Evolutionary conservation across 2,797 vertebrate species (phyloP), one percentile per base, ranked within the genome.

Genomic region (Jordanella pulchra): DNA sequence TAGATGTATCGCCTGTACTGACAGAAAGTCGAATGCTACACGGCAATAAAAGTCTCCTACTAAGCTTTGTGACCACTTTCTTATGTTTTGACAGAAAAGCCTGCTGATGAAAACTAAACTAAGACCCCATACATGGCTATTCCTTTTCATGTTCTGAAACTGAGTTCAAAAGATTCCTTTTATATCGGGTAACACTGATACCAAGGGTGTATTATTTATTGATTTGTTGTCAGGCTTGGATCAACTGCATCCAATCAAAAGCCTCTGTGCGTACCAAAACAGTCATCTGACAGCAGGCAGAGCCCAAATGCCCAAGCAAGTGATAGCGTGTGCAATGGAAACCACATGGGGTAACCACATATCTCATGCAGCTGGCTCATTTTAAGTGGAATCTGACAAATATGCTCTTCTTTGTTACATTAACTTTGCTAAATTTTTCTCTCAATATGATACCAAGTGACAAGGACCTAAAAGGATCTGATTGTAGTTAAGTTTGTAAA

Each of bases 211-310:
- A 88, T 76, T 82, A 81, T 88, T 84, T 80, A 93, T 93, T 79
- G 92, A 94, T 93, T 92, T 90, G 63, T 84, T 89, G 88, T 89
- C 91, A 90, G 76, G 28, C 88, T 81, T 42, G 83, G 81, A 91
- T 90, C 87, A 89, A 74, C 87, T 65, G 4, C 63, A 74, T 69
- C 81, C 80, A 81, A 85, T 90, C 83, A 77, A 84, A 82, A 84
- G 71, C 70, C 79, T 81, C 71, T 77, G 73, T 63, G 71, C 64
- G 77, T 72, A 82, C 72, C 72, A 84, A 73, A 76, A 80, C 77
- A 69, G 75, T 64, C 18, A 42, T 67, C 13, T 69, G 83, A 86
- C 17, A 18, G 72, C 27, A 54, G 69, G 73, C 48, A 15, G 44
- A 65, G 83, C 79, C 69, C 82, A 87, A 83, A 87, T 67, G 76